Base-by-base conservation (phyloP, 2,113 vertebrate species). In the Trichechus manatus region DNA sequence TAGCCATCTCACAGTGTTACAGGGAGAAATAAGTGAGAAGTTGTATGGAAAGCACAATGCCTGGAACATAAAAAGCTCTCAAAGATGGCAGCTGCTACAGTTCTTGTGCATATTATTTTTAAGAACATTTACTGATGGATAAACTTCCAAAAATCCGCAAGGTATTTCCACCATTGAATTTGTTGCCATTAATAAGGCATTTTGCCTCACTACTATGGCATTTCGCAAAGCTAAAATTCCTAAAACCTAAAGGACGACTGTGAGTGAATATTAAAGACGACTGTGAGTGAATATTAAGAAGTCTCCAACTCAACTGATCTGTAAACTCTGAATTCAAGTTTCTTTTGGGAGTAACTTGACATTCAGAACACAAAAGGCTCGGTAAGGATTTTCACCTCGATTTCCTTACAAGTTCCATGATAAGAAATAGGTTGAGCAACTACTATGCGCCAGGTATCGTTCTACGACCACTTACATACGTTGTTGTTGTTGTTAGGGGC, bases 151-250 rank as follows among this genome's bases (percentile, higher is more conserved):
- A 93, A 79, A 33, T 72, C 92, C 95, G 42, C 77, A 74, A 86
- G 29, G 29, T 75, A 66, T 80, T 75, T 82, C 44, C n/a, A 42
- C n/a, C 13, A 77, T n/a, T 63, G 63, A 70, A 42, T 87, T 29
- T 95, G 74, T 59, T 72, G 66, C 63, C 87, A 83, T 47, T 47
- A 87, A 68, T 78, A 63, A 92, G 44, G 22, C 47, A 83, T 31
- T 82, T 78, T 89, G 82, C 61, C 68, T 91, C 59, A 22, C 27
- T 31, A 36, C 56, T 27, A 50, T 53, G 14, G 15, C 44, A 83
- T 93, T 96, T 95, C 87, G 17, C 63, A 90, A 88, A 93, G 72
- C 29, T 74, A 79, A 59, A 33, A 74, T 86, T 74, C 42, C 36
- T n/a, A 42, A 87, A 75, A 81, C 70, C 81, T 87, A 68, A 90